A percentile compares a stretch with the other conserved stretches of the same genome.
phyloP scores from a whole-genome alignment of 2,797 vertebrate species.

The Eutrigla gurnardus region DNA sequence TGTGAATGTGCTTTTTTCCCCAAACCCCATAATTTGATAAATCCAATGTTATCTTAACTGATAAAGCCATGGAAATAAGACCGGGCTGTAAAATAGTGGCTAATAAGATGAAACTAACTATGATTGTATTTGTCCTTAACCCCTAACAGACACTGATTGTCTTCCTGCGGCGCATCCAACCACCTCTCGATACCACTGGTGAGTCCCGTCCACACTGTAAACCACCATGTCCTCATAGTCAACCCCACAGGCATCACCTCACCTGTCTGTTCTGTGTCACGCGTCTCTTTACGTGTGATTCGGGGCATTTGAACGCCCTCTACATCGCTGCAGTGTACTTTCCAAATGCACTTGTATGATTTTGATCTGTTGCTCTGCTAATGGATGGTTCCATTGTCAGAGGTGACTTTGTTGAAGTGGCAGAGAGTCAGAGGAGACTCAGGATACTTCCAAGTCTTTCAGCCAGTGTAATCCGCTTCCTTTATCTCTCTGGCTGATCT shows the following conservation, averaged over 20 bases:
- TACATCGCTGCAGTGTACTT: slow-evolving; percentile 5
- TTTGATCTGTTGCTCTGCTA: slow-evolving; percentile 38
- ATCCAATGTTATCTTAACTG: neutral
- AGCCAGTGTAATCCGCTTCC: slow-evolving; percentile 73
- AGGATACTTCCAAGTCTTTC: slow-evolving; percentile 71
- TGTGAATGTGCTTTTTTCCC: neutral
- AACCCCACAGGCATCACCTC: neutral
- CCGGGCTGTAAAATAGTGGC: neutral
- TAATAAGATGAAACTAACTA: slow-evolving; percentile 1
- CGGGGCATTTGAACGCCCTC: slow-evolving; percentile 19
- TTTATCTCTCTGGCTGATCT: slow-evolving; percentile 78
- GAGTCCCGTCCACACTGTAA: slow-evolving; percentile 33
- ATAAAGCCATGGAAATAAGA: neutral
- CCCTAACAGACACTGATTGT: slow-evolving; percentile 11
- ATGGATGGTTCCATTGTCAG: slow-evolving; percentile 63
- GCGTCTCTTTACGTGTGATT: slow-evolving; percentile 14
- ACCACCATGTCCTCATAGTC: neutral
- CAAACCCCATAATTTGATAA: neutral
- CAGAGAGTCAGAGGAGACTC: slow-evolving; percentile 71
- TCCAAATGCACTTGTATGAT: slow-evolving; percentile 19
- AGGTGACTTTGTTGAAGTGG: slow-evolving; percentile 74
- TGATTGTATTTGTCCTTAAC: slow-evolving; percentile 19
- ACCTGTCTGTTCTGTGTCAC: slow-evolving; percentile 6
- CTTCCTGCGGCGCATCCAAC: slow-evolving; percentile 4
- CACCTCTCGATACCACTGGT: slow-evolving; percentile 15